Conservation (phyloP, 1,140 invertebrate species). For the Pseudomyrmex flavicornis region DNA sequence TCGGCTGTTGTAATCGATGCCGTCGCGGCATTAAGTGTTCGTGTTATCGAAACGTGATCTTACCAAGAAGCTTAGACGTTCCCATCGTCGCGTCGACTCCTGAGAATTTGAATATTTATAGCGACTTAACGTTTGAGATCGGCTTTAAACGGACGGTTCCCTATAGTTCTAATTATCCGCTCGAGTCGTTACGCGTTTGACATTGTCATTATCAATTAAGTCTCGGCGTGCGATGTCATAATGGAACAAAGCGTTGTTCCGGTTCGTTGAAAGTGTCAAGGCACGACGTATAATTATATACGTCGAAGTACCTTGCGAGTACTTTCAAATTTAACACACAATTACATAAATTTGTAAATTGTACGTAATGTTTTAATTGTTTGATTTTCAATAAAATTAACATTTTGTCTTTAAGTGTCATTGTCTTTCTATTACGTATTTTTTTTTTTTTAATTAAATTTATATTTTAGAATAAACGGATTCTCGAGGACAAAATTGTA, state of each 20-base stretch:
- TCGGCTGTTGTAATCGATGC: conserved; percentile 27
- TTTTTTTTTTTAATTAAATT: neutral
- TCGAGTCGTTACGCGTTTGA: conserved; percentile 30
- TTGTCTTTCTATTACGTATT: no score
- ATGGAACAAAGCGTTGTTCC: neutral
- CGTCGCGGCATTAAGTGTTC: conserved; percentile 13
- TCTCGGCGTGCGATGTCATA: neutral
- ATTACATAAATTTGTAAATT: no score
- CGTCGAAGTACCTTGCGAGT: no score
- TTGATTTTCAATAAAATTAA: no score
- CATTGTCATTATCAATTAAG: conserved; percentile 17
- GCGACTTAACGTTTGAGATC: conserved; percentile 19
- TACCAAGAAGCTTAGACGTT: neutral
- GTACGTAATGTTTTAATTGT: no score
- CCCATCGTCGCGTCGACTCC: neutral
- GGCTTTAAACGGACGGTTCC: neutral
- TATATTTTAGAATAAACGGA: neutral
- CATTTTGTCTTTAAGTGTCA: no score
- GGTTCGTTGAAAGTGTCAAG: neutral
- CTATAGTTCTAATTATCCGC: conserved; percentile 35
- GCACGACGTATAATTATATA: no score
- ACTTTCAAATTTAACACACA: no score
- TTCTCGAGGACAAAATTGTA: neutral
- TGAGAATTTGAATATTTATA: conserved; percentile 46
- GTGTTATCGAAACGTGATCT: conserved; percentile 35